Percentiles rank a stretch among this genome's conserved stretches.
Conservation (phyloP, 2,888 invertebrate genomes). For the Brachylomia viminalis region DNA sequence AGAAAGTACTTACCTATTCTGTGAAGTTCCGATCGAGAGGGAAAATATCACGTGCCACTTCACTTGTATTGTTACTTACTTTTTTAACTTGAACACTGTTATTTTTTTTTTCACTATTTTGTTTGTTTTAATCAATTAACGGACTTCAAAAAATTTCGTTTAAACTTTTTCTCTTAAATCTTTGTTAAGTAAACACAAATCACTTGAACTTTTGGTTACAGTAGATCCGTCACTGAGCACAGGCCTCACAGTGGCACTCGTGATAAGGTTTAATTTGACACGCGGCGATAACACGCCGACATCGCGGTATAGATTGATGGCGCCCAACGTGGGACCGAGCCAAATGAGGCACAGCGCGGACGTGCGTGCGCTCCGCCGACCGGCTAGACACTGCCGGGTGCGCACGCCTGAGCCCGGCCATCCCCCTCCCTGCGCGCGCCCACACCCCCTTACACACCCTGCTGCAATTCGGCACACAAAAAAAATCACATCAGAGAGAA, state of each 20-base stretch:
- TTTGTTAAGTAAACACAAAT: conserved; percentile 66
- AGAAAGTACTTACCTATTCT: conserved; percentile 67
- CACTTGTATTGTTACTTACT: conserved; percentile 68
- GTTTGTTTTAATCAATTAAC: conserved; percentile 65
- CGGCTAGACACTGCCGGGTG: conserved; percentile 85
- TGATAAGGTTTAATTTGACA: conserved; percentile 59
- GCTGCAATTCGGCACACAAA: conserved; percentile 86
- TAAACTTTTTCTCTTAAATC: conserved; percentile 51
- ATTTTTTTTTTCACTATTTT: conserved; percentile 62
- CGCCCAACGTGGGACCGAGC: conserved; percentile 82
- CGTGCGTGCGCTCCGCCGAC: conserved; percentile 74
- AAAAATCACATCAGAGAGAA: conserved; percentile 84
- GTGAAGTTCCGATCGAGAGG: conserved; percentile 58
- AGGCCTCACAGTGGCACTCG: conserved; percentile 46
- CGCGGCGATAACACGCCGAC: conserved; percentile 66
- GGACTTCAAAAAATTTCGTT: conserved; percentile 26
- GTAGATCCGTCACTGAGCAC: conserved; percentile 68
- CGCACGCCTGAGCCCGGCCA: conserved; percentile 88
- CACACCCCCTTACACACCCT: conserved; percentile 68
- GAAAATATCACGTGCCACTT: conserved; percentile 72
- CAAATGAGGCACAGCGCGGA: conserved; percentile 63
- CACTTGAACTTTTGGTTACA: conserved; percentile 63
- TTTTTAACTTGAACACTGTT: conserved; percentile 66
- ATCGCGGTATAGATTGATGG: conserved; percentile 76
- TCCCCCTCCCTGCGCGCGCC: conserved; percentile 72